Percentiles rank a stretch among this genome's conserved stretches.
Conservation (phyloP, 2,113 vertebrate species). For the Conger conger region DNA sequence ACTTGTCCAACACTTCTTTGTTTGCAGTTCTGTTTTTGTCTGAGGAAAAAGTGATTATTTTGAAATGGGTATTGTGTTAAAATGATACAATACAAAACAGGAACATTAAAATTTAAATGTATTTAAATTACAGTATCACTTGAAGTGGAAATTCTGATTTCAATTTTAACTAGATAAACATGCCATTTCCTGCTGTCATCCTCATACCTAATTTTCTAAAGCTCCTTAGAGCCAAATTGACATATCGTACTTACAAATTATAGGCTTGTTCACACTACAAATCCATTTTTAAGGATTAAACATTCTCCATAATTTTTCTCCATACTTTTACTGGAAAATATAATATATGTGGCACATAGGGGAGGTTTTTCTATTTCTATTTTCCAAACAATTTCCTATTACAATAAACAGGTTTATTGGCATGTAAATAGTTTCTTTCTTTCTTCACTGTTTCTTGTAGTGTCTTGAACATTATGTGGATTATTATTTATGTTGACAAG, state of each 20-base stretch:
- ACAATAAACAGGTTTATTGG: neutral
- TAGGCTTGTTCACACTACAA: neutral
- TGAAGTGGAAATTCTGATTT: neutral
- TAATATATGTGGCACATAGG: neutral
- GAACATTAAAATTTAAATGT: too few species aligned
- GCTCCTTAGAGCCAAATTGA: neutral
- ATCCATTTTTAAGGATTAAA: neutral
- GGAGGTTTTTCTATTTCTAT: too few species aligned
- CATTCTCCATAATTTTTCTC: neutral
- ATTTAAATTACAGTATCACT: neutral
- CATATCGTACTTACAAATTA: neutral
- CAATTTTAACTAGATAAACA: neutral
- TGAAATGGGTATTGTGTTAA: too few species aligned
- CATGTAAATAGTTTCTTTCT: neutral
- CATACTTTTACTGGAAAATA: neutral
- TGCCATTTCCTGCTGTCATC: neutral
- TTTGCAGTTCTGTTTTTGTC: too few species aligned
- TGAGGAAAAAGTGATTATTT: too few species aligned
- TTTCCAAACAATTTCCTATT: too few species aligned
- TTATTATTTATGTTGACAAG: too few species aligned
- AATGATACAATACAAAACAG: too few species aligned
- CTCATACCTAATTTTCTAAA: neutral
- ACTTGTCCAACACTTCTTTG: too few species aligned
- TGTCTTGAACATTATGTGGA: neutral
- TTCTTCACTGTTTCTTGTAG: neutral